Base-by-base conservation (phyloP, 2,797 vertebrate species). In the Rhinogobio ventralis region DNA sequence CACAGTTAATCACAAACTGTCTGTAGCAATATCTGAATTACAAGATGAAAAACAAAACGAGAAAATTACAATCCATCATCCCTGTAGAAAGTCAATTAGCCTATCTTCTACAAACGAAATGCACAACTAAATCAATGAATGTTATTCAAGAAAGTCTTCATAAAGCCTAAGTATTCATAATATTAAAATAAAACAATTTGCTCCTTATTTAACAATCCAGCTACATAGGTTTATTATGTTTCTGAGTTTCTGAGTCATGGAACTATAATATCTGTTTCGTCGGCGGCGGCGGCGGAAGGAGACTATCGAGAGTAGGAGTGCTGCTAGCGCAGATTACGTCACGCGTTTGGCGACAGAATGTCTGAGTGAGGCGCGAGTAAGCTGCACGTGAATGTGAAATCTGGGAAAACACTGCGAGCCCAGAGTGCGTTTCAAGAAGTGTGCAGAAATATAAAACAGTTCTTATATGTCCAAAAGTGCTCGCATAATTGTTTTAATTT, bases 331-430 rank as follows among this genome's bases (percentile, higher is more conserved):
- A 86, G 87, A 90, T 95, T 92, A 95, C 95, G 95, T 96, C 95
- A 96, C 94, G 91, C 87, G 89, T 85, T 92, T 95, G 95, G 95
- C 95, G 95, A 95, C 95, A 95, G 95, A 92, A 96, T 95, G 95
- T 96, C 95, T 96, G 95, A 95, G 95, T 93, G 93, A 95, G 93
- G 94, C 94, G 93, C 91, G 93, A 93, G 93, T 93, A 91, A 91
- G 91, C 93, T 90, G 94, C 95, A 94, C 93, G 95, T 96, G 94
- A 94, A 95, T 93, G 91, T 90, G 90, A 92, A 95, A 95, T 95
- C 94, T 95, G 93, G 92, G 93, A 92, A 94, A 94, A 94, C 91
- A 93, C 93, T 85, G 94, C 88, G 90, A 91, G 88, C 23, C 55
- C 79, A 79, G 62, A 86, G 79, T 33, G 46, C 62, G 67, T 30